Conservation (phyloP, 2,888 invertebrate species). For the Hipparchia sbordonii region DNA sequence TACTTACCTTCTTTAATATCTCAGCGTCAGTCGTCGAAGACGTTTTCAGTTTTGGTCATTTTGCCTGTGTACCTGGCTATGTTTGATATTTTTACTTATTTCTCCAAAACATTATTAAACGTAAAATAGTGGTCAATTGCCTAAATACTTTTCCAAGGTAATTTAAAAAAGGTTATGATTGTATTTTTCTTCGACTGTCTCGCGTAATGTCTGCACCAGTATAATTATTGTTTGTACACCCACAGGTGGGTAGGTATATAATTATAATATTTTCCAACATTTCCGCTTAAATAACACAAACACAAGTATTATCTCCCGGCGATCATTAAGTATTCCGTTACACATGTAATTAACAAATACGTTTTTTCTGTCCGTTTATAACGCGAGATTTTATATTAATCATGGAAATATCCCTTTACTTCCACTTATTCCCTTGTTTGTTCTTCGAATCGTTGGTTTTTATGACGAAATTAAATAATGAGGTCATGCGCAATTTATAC, state of each 20-base stretch:
- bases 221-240: constrained; percentile 67
- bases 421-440: constrained; percentile 51
- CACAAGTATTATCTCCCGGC: constrained; percentile 38
- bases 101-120: too few species aligned
- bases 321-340: constrained; percentile 51
- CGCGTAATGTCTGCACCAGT: constrained; percentile 35
- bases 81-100: too few species aligned
- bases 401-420: constrained; percentile 50
- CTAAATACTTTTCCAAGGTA: neutral
- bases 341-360: constrained; percentile 64
- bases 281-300: constrained; percentile 67
- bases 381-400: constrained; percentile 62
- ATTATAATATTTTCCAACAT: constrained; percentile 71
- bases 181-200: neutral
- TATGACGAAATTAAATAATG: constrained; percentile 37
- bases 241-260: constrained; percentile 49
- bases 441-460: constrained; percentile 29
- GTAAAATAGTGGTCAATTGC: too few species aligned
- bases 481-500: constrained; percentile 29
- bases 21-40: too few species aligned
- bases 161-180: neutral
- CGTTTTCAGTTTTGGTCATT: too few species aligned
- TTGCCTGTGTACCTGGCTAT: too few species aligned
- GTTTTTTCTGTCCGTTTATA: constrained; percentile 57
- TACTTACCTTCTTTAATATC: too few species aligned